A percentile compares a stretch with the other conserved stretches of the same genome.
Conservation (phyloP, 2,888 invertebrate genomes). For the Glyphotaelius pellucidus region DNA sequence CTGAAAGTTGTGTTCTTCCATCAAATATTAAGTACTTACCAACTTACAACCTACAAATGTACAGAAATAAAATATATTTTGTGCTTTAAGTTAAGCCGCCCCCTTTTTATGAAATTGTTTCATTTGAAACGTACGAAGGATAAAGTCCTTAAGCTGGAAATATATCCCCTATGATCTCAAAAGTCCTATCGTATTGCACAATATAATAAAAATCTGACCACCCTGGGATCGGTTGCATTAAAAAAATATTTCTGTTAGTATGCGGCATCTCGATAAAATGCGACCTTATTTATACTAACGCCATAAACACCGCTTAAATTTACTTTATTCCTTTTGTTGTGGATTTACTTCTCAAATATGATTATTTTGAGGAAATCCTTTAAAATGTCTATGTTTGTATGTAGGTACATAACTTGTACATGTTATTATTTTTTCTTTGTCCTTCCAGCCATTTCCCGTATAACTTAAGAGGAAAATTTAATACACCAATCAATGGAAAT, state of each 20-base stretch:
- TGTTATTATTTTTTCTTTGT: neutral
- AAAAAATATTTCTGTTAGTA: neutral
- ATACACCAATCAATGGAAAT: neutral
- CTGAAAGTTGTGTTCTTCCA: neutral
- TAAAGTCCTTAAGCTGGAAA: neutral
- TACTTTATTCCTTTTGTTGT: neutral
- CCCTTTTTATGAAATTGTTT: neutral
- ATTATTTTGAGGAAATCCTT: neutral
- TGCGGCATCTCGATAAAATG: neutral
- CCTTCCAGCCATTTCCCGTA: neutral
- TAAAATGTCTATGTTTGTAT: neutral
- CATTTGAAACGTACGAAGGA: neutral
- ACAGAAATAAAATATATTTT: neutral
- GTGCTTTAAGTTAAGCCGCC: neutral
- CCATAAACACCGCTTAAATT: neutral
- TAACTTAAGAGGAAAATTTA: neutral
- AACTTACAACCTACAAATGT: neutral
- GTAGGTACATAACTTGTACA: neutral
- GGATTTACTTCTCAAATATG: neutral
- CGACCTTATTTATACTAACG: neutral
- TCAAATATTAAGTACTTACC: neutral
- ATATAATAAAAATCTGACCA: neutral
- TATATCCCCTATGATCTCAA: constrained; percentile 2
- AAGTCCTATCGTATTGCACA: neutral
- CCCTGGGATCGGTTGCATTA: neutral